Evolutionary conservation across 2,113 vertebrate species (phyloP).

Genomic region (Camelus dromedarius): DNA sequence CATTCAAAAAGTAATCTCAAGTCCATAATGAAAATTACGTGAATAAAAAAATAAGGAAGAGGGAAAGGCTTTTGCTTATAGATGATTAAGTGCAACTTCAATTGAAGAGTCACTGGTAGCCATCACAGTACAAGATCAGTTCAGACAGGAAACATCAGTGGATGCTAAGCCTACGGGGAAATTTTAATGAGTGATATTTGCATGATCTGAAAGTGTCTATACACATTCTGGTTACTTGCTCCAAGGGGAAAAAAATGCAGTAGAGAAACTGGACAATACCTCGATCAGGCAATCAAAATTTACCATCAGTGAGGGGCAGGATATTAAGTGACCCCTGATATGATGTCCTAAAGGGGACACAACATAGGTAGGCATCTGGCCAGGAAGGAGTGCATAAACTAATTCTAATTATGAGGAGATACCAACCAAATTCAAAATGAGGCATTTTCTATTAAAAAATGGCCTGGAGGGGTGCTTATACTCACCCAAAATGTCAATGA

Average conservation of each 20-base stretch:
- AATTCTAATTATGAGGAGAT: neutral
- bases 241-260: neutral
- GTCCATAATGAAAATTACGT: neutral
- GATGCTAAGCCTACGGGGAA: neutral
- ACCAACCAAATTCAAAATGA: conserved; percentile 37
- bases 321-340: neutral
- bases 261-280: neutral
- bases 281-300: neutral
- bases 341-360: neutral
- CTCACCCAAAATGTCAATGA: neutral
- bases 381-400: conserved; percentile 7
- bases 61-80: neutral
- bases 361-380: neutral
- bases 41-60: neutral
- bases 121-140: neutral
- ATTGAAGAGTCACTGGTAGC: neutral
- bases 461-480: neutral
- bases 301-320: neutral
- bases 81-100: neutral
- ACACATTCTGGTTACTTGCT: neutral
- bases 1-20: neutral
- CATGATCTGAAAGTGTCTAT: neutral
- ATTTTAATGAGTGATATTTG: neutral
- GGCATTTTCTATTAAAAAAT: neutral
- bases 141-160: neutral